These are phyloP conservation scores for Rhogogaster chlorosoma DNA, from an alignment of 2,888 invertebrate species.

Conservation along the genomic window DNA sequence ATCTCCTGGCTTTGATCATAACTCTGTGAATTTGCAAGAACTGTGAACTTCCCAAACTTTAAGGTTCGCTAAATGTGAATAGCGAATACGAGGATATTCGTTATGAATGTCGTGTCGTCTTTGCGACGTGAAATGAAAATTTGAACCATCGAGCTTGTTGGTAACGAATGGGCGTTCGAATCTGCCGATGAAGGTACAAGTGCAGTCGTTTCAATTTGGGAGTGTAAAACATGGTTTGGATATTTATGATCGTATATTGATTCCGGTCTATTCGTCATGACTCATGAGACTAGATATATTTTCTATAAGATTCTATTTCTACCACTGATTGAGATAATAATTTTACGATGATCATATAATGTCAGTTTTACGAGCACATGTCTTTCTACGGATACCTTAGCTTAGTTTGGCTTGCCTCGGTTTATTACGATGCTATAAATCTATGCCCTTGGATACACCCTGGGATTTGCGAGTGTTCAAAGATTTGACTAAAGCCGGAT, in stretches of 20 bases:
- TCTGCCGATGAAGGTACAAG: neutral
- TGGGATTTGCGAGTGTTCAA: neutral
- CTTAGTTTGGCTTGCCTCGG: neutral
- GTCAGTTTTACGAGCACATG: conserved; percentile 46
- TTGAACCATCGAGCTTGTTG: neutral
- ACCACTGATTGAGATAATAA: conserved; percentile 45
- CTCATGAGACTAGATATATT: conserved; percentile 8
- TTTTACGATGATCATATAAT: conserved; percentile 38
- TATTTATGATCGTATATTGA: neutral
- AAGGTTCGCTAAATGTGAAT: neutral
- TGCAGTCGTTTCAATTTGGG: neutral
- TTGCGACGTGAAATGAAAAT: neutral
- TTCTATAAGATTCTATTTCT: conserved; percentile 29
- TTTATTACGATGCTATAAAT: conserved; percentile 30
- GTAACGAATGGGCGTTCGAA: neutral
- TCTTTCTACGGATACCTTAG: conserved; percentile 18
- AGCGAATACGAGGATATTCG: neutral
- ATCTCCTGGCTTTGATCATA: neutral
- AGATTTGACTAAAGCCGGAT: neutral
- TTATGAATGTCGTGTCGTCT: neutral
- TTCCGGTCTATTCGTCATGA: neutral
- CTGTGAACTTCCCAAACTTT: neutral
- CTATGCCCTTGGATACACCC: conserved; percentile 5
- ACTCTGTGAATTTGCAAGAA: neutral
- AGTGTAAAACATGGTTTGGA: neutral